These are phyloP conservation scores for Coregonus ussuriensis DNA, from an alignment of 2,797 vertebrate species.

Conservation along the genomic window DNA sequence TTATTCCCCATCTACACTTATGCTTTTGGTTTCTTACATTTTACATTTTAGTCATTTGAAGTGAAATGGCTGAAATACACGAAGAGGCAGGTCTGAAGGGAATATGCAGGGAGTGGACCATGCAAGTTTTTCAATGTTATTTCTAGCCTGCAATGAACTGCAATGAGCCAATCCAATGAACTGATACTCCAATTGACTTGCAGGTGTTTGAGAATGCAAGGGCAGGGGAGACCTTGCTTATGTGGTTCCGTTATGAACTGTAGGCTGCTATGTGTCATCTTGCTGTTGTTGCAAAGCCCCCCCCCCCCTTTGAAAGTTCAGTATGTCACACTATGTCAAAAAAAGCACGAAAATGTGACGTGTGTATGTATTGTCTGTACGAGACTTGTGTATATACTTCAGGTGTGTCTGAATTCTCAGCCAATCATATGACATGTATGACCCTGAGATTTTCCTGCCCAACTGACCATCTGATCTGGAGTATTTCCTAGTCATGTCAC, in stretches of 20 bases:
- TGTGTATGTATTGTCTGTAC: too few relatives aligned
- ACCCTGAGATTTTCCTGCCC: background rate
- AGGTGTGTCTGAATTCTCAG: background rate
- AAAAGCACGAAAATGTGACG: background rate
- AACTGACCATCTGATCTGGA: background rate
- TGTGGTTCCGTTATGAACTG: background rate
- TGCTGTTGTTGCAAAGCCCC: background rate
- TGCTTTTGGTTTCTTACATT: too few relatives aligned
- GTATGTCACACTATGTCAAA: conserved; percentile 2
- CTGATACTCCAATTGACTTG: background rate
- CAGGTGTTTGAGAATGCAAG: background rate
- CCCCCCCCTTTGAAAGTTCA: background rate
- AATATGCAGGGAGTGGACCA: background rate
- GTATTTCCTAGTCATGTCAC: background rate
- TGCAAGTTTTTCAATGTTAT: background rate
- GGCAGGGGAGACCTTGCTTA: background rate
- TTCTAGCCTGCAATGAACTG: background rate
- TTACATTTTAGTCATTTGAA: too few relatives aligned
- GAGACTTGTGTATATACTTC: background rate
- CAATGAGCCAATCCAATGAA: background rate
- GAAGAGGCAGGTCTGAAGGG: background rate
- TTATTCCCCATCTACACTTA: background rate
- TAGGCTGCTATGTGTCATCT: background rate
- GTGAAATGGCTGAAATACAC: background rate
- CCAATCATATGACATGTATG: background rate